These are phyloP conservation scores for Mizuhopecten yessoensis DNA, from an alignment of 1,140 invertebrate genomes.

Conservation along the genomic window DNA sequence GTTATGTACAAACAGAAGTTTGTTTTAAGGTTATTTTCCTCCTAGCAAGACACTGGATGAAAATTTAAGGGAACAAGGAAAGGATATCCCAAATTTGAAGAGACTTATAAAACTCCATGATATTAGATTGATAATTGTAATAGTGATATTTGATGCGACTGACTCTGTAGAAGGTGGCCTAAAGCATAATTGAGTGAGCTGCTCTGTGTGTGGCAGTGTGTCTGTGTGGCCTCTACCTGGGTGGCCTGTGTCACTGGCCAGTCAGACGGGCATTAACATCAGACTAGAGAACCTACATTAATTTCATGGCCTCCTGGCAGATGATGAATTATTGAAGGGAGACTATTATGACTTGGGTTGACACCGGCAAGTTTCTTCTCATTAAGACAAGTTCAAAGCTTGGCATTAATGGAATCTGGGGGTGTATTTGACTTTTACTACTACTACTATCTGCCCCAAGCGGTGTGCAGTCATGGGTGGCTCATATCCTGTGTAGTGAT, in stretches of 20 bases:
- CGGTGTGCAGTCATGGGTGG: not conserved
- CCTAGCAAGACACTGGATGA: too few relatives aligned
- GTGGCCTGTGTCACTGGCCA: conserved; percentile 1
- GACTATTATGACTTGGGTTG: not conserved
- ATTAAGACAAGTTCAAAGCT: not conserved
- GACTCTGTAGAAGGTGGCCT: not conserved
- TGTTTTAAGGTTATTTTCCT: too few relatives aligned
- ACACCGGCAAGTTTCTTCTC: not conserved
- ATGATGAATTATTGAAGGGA: conserved; percentile 30
- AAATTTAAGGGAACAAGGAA: too few relatives aligned
- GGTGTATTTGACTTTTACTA: conserved; percentile 3
- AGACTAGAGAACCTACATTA: not conserved
- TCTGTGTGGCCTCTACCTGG: not conserved
- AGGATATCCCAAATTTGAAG: too few relatives aligned
- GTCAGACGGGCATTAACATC: conserved; percentile 13
- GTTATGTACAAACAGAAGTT: too few relatives aligned
- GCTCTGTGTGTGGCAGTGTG: not conserved
- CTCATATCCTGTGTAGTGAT: not conserved
- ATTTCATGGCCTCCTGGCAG: too few relatives aligned
- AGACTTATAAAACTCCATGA: not conserved
- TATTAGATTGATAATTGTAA: not conserved
- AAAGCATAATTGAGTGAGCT: not conserved
- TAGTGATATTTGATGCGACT: not conserved
- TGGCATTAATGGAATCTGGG: conserved; percentile 17
- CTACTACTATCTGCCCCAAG: not conserved